A percentile compares a stretch with the other conserved stretches of the same genome.
These are phyloP conservation scores for Pterocles gutturalis DNA, from an alignment of 2,113 vertebrate genomes.

Conservation along the genomic window DNA sequence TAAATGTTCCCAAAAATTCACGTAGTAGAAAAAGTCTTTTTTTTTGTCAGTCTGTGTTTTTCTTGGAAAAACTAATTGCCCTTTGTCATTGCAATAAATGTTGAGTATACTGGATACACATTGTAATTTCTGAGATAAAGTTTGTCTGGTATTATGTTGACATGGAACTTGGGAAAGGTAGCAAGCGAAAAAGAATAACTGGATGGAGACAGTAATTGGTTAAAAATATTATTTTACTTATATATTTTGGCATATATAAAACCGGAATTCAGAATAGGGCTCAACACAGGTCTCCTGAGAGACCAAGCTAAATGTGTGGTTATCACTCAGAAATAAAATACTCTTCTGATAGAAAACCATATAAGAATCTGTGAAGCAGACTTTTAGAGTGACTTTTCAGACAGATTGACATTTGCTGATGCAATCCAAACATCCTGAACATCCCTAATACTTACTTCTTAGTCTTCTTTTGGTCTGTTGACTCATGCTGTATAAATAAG, in stretches of 20 bases:
- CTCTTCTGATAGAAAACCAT: background rate
- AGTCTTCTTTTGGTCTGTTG: background rate
- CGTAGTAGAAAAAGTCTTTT: rapidly evolving
- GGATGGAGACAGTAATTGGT: background rate
- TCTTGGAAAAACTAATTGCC: background rate
- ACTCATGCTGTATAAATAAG: background rate
- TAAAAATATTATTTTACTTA: background rate
- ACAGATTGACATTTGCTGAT: background rate
- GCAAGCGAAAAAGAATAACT: background rate
- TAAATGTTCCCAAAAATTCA: background rate
- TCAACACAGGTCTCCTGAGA: background rate
- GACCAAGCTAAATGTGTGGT: background rate
- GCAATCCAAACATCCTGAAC: background rate
- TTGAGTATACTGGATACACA: background rate
- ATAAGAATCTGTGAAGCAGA: background rate
- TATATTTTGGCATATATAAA: background rate
- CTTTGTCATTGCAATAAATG: background rate
- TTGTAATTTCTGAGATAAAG: background rate
- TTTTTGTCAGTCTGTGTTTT: background rate
- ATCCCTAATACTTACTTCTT: background rate
- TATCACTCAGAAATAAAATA: background rate
- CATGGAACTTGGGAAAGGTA: background rate
- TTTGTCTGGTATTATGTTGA: background rate
- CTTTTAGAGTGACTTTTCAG: background rate
- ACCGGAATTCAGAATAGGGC: background rate